Evolutionary conservation across 2,888 invertebrate genomes (phyloP).

Genomic region (Caenorhabditis parvicauda): DNA sequence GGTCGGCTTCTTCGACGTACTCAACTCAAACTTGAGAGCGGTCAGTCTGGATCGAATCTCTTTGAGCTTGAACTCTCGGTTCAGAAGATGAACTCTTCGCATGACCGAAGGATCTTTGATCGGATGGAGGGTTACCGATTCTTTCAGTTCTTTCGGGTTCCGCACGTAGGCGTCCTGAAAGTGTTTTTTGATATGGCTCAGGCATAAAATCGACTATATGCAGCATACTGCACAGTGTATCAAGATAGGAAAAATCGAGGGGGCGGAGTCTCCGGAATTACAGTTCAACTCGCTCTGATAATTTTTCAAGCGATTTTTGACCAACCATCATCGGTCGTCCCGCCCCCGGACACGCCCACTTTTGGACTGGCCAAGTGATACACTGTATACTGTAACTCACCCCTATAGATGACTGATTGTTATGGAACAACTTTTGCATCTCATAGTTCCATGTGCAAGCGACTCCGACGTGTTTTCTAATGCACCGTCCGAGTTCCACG

Average conservation of each 20-base stretch:
- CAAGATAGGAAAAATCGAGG: too few species aligned
- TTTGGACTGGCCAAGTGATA: too few species aligned
- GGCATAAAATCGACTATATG: neutral
- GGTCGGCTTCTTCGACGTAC: slow-evolving; percentile 26
- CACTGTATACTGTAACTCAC: too few species aligned
- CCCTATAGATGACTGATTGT: slow-evolving; percentile 80
- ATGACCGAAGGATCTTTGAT: slow-evolving; percentile 79
- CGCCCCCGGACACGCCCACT: too few species aligned
- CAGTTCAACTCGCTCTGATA: too few species aligned
- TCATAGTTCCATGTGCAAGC: slow-evolving; percentile 98
- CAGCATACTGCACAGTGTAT: too few species aligned
- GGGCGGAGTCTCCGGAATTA: neutral
- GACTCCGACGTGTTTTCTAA: slow-evolving; percentile 88
- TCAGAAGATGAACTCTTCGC: slow-evolving; percentile 38
- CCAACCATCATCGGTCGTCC: too few species aligned
- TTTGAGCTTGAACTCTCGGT: slow-evolving; percentile 37
- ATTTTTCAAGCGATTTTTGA: too few species aligned
- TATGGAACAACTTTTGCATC: slow-evolving; percentile 96
- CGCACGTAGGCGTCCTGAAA: too few species aligned
- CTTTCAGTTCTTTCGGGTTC: slow-evolving; percentile 86
- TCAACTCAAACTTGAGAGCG: slow-evolving; percentile 34
- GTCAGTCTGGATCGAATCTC: slow-evolving; percentile 36
- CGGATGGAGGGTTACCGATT: slow-evolving; percentile 92
- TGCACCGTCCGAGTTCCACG: slow-evolving; percentile 89
- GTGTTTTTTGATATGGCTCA: too few species aligned